phyloP scores from a whole-genome alignment of 2,797 vertebrate species.

The Sebastes trivittatus region DNA sequence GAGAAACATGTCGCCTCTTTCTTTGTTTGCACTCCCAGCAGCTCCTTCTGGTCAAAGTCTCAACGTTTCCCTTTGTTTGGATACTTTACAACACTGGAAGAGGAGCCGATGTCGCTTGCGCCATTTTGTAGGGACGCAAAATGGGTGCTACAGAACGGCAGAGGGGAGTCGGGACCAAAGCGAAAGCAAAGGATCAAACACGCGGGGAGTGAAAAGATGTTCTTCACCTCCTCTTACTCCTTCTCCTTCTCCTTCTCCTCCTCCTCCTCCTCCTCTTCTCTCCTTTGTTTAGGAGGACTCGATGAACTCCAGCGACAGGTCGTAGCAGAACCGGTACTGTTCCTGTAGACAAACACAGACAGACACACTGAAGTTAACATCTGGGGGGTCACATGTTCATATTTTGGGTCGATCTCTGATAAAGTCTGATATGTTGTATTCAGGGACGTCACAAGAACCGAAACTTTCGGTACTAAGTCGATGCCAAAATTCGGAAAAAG shows the following conservation, averaged over 20 bases:
- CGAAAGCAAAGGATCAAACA: conserved; percentile 53
- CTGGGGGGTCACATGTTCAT: background rate
- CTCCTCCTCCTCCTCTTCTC: background rate
- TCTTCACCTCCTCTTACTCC: conserved; percentile 40
- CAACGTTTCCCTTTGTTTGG: conserved; percentile 38
- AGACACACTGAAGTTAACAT: background rate
- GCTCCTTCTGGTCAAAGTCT: conserved; percentile 27
- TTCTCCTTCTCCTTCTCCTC: background rate
- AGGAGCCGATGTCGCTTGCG: conserved; percentile 21
- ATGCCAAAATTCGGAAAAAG: too few species aligned
- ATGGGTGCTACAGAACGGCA: conserved; percentile 50
- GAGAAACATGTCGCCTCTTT: conserved; percentile 10
- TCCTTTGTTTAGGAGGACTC: conserved; percentile 90
- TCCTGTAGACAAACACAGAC: conserved; percentile 81
- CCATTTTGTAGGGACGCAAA: conserved; percentile 43
- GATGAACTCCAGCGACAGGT: conserved; percentile 94
- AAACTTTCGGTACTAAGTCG: too few species aligned
- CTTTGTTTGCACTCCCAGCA: conserved; percentile 8
- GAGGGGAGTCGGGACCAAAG: conserved; percentile 49
- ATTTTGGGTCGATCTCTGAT: background rate
- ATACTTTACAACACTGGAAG: conserved; percentile 15
- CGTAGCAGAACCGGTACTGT: conserved; percentile 98
- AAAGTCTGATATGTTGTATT: background rate
- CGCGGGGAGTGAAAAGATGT: conserved; percentile 36
- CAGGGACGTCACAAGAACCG: too few species aligned